Conservation (phyloP, 1,140 invertebrate species). For the Anastatus disparis region DNA sequence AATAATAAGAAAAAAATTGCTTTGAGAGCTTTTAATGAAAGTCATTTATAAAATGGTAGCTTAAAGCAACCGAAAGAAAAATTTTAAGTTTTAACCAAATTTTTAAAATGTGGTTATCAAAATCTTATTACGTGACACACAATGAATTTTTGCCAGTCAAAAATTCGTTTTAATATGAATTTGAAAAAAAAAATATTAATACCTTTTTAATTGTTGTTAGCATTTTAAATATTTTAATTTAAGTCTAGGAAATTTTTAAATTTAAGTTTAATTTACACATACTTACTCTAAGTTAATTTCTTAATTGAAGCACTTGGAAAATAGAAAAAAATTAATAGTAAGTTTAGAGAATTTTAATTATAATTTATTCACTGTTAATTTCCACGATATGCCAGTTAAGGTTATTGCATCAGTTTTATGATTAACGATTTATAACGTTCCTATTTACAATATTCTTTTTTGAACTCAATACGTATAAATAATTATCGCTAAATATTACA, state of each 20-base stretch:
- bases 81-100: not conserved
- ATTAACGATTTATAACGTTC: not conserved
- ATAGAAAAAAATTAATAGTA: constrained; percentile 4
- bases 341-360: not conserved
- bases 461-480: not conserved
- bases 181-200: constrained; percentile 11
- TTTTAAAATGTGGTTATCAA: not conserved
- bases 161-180: not conserved
- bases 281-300: not conserved
- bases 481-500: too few species aligned
- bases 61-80: not conserved
- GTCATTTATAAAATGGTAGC: not conserved
- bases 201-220: not conserved
- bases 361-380: too few species aligned
- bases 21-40: not conserved
- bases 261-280: not conserved
- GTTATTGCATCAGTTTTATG: not conserved
- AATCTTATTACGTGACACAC: not conserved
- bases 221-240: constrained; percentile 3
- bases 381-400: too few species aligned
- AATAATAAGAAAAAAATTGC: not conserved
- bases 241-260: constrained; percentile 3
- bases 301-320: not conserved
- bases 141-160: not conserved
- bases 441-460: constrained; percentile 1